Evolutionary conservation across 2,888 invertebrate genomes (phyloP).

Genomic region (Drosophila mercatorum): DNA sequence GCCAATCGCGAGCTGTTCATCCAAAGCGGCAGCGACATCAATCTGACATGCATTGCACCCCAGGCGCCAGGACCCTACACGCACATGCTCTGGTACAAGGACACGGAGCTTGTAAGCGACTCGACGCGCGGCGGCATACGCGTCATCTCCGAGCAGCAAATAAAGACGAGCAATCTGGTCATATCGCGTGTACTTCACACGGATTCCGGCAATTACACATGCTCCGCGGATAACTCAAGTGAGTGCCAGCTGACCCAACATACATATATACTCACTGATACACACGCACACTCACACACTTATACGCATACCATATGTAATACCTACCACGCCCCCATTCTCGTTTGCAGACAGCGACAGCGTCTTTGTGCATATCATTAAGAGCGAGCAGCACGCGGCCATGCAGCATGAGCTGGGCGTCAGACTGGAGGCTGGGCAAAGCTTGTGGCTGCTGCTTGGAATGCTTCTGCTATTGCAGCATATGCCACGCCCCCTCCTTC

Average conservation of each 20-base stretch:
- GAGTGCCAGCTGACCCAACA: slow-evolving; percentile 53
- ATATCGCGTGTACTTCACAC: slow-evolving; percentile 89
- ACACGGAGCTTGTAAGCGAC: slow-evolving; percentile 92
- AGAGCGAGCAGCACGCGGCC: slow-evolving; percentile 89
- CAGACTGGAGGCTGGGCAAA: slow-evolving; percentile 77
- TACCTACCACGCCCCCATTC: slow-evolving; percentile 3
- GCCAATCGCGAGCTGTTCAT: slow-evolving; percentile 94
- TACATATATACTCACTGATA: neutral
- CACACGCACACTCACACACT: neutral
- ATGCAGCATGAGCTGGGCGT: slow-evolving; percentile 86
- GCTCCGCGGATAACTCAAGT: slow-evolving; percentile 93
- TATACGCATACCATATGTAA: slow-evolving; percentile 50
- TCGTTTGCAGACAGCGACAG: slow-evolving; percentile 89
- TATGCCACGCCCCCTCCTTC: slow-evolving; percentile 15
- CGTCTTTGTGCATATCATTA: slow-evolving; percentile 93
- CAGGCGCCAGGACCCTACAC: slow-evolving; percentile 88
- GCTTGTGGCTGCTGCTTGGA: slow-evolving; percentile 70
- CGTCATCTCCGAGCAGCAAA: slow-evolving; percentile 93
- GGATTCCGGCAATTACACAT: slow-evolving; percentile 93
- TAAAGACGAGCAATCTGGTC: slow-evolving; percentile 93
- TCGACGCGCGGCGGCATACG: slow-evolving; percentile 94
- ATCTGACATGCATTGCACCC: slow-evolving; percentile 94
- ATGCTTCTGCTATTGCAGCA: slow-evolving; percentile 61
- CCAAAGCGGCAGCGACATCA: slow-evolving; percentile 95
- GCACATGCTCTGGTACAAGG: slow-evolving; percentile 94